phyloP scores from a whole-genome alignment of 2,888 invertebrate species.

The Sialis lutaria region DNA sequence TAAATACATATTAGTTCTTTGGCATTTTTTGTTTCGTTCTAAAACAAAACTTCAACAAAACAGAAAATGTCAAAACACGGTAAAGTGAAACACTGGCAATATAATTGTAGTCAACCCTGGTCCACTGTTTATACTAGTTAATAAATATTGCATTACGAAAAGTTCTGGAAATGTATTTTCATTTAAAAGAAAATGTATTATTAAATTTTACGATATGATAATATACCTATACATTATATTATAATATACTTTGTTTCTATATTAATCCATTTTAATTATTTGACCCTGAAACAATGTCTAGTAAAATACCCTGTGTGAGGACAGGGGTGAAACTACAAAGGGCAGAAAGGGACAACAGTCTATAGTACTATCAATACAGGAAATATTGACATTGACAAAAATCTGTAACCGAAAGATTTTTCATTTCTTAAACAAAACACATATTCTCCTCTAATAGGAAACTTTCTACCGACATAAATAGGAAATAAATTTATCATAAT shows the following conservation, averaged over 20 bases:
- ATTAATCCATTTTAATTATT: background rate
- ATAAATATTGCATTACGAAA: constrained; percentile 20
- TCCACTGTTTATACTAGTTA: constrained; percentile 18
- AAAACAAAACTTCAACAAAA: background rate
- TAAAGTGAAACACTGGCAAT: background rate
- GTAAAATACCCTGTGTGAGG: background rate
- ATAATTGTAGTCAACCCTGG: constrained; percentile 17
- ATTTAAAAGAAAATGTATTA: no score
- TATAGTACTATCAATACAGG: background rate
- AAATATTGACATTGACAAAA: background rate
- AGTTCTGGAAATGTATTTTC: background rate
- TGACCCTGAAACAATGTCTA: background rate
- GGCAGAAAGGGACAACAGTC: background rate
- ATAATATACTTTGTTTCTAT: background rate
- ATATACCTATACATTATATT: background rate
- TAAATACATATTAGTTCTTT: constrained; percentile 1
- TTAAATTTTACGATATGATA: no score
- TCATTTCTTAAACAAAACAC: no score
- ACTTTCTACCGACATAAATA: no score
- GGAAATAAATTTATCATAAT: no score
- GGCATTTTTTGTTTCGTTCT: background rate
- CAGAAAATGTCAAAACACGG: background rate
- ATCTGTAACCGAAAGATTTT: background rate
- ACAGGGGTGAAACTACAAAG: background rate
- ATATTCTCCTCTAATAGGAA: no score